Evolutionary conservation across 2,113 vertebrate genomes (phyloP), one percentile per base, ranked within the genome.

Genomic region (Ciconia boyciana): DNA sequence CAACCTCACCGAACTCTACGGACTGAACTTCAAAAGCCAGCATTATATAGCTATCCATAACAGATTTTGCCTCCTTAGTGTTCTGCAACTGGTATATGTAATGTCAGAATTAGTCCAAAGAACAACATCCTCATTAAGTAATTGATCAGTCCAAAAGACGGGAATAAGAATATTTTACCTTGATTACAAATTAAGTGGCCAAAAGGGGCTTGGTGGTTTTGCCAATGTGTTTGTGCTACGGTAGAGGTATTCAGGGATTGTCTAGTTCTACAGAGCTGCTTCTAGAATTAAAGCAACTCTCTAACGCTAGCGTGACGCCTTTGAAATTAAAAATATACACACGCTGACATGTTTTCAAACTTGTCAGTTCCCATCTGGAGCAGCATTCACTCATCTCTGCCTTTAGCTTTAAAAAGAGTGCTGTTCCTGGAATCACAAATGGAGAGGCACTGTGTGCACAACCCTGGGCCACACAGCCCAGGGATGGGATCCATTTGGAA

Each of bases 251-350:
- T 93, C 71, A 88, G 51, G n/a, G 85, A 83, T 29, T 69, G 62
- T 75, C 83, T 95, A 62, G n/a, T 39, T 83, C 93, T 81, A 89
- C 54, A 80, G 65, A 76, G 81, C 60, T 70, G 74, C 68, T 82
- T 87, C 83, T 65, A 95, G 94, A 89, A 93, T 55, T 86, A 85
- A 87, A 91, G 34, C 44, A 80, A 81, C 65, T 91, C 64, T 62
- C 62, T 77, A 95, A 90, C 0, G 10, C 83, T 95, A 93, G 74
- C 7, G 34, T 64, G 90, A 95, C 18, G 66, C 72, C 82, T 97
- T 91, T 88, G 93, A 96, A 97, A 97, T 96, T 90, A 93, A 93
- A 97, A 96, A 97, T 96, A 96, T 28, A 97, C 92, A 94, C 90
- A 96, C 13, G 48, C 89, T 95, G 96, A 97, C 96, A 96, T 96